Evolutionary conservation across 2,113 vertebrate genomes (phyloP).

Genomic region (Pelmatolapia mariae): DNA sequence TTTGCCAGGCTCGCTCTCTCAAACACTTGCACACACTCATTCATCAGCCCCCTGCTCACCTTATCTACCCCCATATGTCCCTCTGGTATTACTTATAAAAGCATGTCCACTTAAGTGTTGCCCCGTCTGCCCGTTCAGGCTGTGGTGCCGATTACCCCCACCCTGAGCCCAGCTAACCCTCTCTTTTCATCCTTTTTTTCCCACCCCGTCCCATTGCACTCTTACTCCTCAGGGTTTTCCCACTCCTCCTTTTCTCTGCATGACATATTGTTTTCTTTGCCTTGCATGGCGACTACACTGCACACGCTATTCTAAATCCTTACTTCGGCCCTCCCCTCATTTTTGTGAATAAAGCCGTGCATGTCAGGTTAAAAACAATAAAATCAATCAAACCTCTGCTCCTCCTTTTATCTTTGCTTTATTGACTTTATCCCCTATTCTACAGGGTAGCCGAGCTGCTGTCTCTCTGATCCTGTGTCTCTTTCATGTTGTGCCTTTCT

Average conservation of each 20-base stretch:
- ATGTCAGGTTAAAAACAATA: slow-evolving; percentile 47
- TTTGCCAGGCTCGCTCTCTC: slow-evolving; percentile 10
- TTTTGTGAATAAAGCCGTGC: slow-evolving; percentile 38
- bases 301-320: background rate
- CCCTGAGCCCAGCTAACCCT: slow-evolving; percentile 52
- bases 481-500: slow-evolving; percentile 59
- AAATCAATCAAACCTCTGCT: slow-evolving; percentile 21
- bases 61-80: slow-evolving; percentile 39
- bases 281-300: background rate
- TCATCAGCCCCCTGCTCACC: slow-evolving; percentile 59
- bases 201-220: background rate
- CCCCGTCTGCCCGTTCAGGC: slow-evolving; percentile 44
- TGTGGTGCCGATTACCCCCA: slow-evolving; percentile 57
- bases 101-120: slow-evolving; percentile 60
- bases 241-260: background rate
- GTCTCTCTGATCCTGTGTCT: slow-evolving; percentile 40
- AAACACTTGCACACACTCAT: slow-evolving; percentile 17
- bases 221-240: slow-evolving; percentile 2
- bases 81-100: slow-evolving; percentile 63
- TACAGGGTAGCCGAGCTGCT: slow-evolving; percentile 7
- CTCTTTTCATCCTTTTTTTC: background rate
- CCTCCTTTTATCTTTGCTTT: slow-evolving; percentile 48
- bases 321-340: background rate
- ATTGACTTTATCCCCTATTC: slow-evolving; percentile 35
- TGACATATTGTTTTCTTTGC: slow-evolving; percentile 18